Evolutionary conservation across 2,113 vertebrate genomes (phyloP), one percentile per base, ranked within the genome.

Genomic region (Sphaerodactylus townsendi): DNA sequence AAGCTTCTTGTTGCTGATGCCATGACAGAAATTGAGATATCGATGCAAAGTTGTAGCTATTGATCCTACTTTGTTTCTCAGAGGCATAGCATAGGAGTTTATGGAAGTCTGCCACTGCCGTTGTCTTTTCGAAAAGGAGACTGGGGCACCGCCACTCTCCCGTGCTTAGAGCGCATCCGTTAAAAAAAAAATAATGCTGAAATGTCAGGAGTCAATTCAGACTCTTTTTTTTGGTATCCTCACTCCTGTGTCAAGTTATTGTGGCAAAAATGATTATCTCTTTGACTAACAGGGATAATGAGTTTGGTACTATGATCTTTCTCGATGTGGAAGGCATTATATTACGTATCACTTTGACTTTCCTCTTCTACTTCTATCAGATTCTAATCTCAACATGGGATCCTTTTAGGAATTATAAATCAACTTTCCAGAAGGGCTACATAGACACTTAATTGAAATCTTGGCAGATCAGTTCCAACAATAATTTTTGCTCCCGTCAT

Each of bases 51-150:
- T 80, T 81, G 81, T 81, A n/a, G 33, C 8, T 91, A 94, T 94
- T 79, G 91, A 95, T 94, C 78, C 33, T 59, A 86, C 87, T 92
- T 94, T 93, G 92, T 94, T 95, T 95, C 87, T 94, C 19, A 92
- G 59, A 21, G 66, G 69, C 44, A 66, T 85, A 91, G 44, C 85
- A 35, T 79, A 72, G 33, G 82, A 50, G 28, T 72, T 62, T 39
- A 65, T 15, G 56, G 23, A 56, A 30, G 91, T 62, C 77, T 88
- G 71, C 66, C 91, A 64, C 50, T 82, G 70, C 35, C 59, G 73
- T 2, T 85, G 37, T 73, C 73, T 89, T 87, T 66, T 44, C 13
- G 37, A 78, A 53, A 19, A 33, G 41, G 25, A 0, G 44, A 74
- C 85, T 76, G 75, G 30, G 2, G 10, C 3, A 4, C 56, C 74